Base-by-base conservation (phyloP, 2,888 invertebrate species). In the Drosophila anomalipes region DNA sequence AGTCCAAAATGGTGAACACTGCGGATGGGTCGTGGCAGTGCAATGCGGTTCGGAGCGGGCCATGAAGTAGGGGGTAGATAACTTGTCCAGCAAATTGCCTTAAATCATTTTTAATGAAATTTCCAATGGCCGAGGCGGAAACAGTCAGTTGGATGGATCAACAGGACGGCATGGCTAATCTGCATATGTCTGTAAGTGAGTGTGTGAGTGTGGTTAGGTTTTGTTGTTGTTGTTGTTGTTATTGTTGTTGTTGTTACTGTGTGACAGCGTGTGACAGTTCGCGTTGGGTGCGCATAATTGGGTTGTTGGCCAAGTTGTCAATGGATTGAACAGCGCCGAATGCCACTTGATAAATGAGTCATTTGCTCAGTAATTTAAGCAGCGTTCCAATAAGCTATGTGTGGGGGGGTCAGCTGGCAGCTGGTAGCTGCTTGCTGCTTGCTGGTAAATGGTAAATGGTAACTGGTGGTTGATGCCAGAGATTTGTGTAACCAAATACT, bases 101-200 rank as follows among this genome's bases (percentile, higher is more conserved):
- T 82, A 86, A 88, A 90, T 88, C 78, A 83, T 79, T 83, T 90
- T 90, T 86, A 88, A 90, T 90, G 85, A 86, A 88, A 89, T 90
- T 82, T 81, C 66, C 82, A 76, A 63, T 69, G 57, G 56, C 26
- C 30, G 53, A 70, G 67, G 57, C 56, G 58, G 44, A 58, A 44
- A 58, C 58, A 44, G 58, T 58, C 58, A 32, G 58, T 32, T 57
- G 57, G 39, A 58, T 44, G 54, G 35, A n/a, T 54, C 60, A 62
- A 61, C 58, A 64, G 65, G 26, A 41, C 68, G 70, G 54, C 61
- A 64, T 64, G 53, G 83, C 83, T 83, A 83, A 83, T 79, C 81
- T 65, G 57, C 62, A 59, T 74, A 53, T 59, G 68, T 53, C 49
- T 47, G 56, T 28, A 28, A 44, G 30, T 41, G n/a, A 14, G 49